Percentiles rank a stretch among this genome's conserved stretches.
These are phyloP conservation scores for Boloria euphrosyne DNA, from an alignment of 2,888 invertebrate species.

Conservation along the genomic window DNA sequence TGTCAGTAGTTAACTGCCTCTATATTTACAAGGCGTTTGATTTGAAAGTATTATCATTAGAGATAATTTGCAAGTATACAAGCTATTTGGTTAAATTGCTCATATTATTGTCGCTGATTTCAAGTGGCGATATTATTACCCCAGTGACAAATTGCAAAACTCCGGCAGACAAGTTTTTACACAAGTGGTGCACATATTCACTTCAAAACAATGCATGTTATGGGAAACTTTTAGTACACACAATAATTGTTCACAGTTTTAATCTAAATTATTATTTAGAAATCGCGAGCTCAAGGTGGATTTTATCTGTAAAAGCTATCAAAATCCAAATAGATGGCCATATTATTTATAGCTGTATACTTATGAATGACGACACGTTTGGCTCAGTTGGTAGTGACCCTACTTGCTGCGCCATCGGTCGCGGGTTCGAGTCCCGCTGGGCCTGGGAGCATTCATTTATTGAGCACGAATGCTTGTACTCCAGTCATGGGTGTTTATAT, in stretches of 20 bases:
- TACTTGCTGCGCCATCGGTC: too few relatives aligned
- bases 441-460: too few relatives aligned
- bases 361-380: too few relatives aligned
- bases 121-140: conserved; percentile 19
- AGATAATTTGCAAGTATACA: conserved; percentile 16
- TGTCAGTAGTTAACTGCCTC: too few relatives aligned
- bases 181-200: conserved; percentile 61
- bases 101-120: conserved; percentile 20
- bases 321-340: too few relatives aligned
- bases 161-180: conserved; percentile 63
- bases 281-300: conserved; percentile 43
- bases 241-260: conserved; percentile 58
- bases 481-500: too few relatives aligned
- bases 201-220: conserved; percentile 63
- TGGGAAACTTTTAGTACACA: conserved; percentile 66
- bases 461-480: too few relatives aligned
- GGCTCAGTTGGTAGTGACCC: too few relatives aligned
- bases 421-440: too few relatives aligned
- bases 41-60: neutral
- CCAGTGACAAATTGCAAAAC: conserved; percentile 58
- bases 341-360: too few relatives aligned
- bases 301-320: conserved; percentile 32
- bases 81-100: conserved; percentile 25
- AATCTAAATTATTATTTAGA: conserved; percentile 61
- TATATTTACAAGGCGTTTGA: neutral